Evolutionary conservation across 2,113 vertebrate genomes (phyloP), one percentile per base, ranked within the genome.

Genomic region (Ailuropoda melanoleuca): DNA sequence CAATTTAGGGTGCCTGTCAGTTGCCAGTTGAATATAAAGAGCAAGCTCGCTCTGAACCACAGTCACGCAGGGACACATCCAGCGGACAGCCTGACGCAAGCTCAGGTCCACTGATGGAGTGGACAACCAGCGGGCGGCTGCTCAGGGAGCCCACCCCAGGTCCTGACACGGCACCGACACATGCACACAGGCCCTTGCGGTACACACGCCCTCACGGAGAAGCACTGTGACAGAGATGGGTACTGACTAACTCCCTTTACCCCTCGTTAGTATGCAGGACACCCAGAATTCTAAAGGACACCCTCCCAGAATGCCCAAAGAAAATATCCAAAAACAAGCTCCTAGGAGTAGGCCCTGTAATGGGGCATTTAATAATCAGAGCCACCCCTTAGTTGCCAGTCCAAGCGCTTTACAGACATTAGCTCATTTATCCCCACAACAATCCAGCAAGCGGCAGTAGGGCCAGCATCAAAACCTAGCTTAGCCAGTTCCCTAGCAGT

Each of bases 11-110:
- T 94, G 93, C 53, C 93, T 77, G 0, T 72, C 21, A 77, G 89
- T 91, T 43, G 55, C 90, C n/a, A 68, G 70, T 58, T 88, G 98
- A 98, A 97, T 90, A 95, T 87, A 97, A 98, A 96, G 92, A 97
- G 96, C 8, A 3, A 94, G 64, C 56, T 97, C 87, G 50, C 80
- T 85, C 48, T 9, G 80, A 64, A 74, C 2, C 0, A 92, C n/a
- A 8, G 53, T 31, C 84, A 34, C 17, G 11, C 81, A 81, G 72
- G 82, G 95, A 68, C 55, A 80, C 24, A 74, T 3, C 1, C 3
- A 0, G 46, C 74, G 24, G 78, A 48, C 0, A 6, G 39, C 46
- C 26, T 5, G 43, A 90, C 0, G 13, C 1, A 4, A 64, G 72
- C 43, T 11, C 5, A 1, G 26, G 37, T 31, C 60, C 26, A 8